A percentile compares a stretch with the other conserved stretches of the same genome.
These are phyloP conservation scores for Eupeodes luniger DNA, from an alignment of 2,888 invertebrate species.

Conservation along the genomic window DNA sequence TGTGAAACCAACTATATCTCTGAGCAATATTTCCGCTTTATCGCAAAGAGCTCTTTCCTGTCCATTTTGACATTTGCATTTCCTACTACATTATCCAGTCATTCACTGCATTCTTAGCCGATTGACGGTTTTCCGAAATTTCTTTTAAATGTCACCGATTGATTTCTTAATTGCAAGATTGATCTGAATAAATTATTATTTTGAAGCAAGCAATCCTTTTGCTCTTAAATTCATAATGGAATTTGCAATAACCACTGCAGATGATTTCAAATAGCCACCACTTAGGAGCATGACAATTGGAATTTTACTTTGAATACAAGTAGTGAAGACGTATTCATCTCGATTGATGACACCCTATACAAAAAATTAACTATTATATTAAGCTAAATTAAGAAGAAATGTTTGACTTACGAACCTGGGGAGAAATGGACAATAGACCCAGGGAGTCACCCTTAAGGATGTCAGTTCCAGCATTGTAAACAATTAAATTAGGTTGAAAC, in stretches of 20 bases:
- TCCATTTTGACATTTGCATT: not conserved
- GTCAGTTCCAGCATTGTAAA: constrained; percentile 98
- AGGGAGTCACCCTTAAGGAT: constrained; percentile 91
- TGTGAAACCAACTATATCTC: not conserved
- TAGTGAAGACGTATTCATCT: constrained; percentile 92
- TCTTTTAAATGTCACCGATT: not conserved
- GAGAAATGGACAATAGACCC: constrained; percentile 89
- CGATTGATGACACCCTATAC: constrained; percentile 92
- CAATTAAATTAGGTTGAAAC: constrained; percentile 91
- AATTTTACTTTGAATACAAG: constrained; percentile 87
- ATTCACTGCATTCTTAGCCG: not conserved
- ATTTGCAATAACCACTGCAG: constrained; percentile 92
- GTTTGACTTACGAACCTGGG: constrained; percentile 85
- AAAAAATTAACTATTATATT: constrained; percentile 22
- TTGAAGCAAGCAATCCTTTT: constrained; percentile 85
- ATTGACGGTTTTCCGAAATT: not conserved
- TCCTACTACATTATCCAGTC: not conserved
- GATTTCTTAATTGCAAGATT: not conserved
- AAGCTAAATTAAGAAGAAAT: not conserved
- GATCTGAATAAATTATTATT: constrained; percentile 16
- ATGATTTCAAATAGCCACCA: constrained; percentile 92
- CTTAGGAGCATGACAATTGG: constrained; percentile 95
- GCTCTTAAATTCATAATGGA: constrained; percentile 91
- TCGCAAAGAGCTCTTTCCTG: not conserved
- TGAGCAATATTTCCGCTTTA: constrained; percentile 7